These are phyloP conservation scores for Synergus umbraculus DNA, from an alignment of 2,888 invertebrate genomes.

Conservation along the genomic window DNA sequence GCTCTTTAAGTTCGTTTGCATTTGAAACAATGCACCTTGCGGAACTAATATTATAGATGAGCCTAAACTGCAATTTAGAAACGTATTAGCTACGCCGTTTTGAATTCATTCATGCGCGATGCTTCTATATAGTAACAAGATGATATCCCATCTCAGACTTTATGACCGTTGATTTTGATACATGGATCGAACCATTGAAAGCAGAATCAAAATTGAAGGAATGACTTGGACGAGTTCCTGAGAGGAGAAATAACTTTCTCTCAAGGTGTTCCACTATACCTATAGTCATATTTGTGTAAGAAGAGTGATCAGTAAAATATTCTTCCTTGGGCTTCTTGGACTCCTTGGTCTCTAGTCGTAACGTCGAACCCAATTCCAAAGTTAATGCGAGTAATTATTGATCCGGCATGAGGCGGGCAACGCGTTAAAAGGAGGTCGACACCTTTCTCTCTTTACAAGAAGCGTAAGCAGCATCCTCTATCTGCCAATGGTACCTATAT, in stretches of 20 bases:
- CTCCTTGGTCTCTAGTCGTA: conserved; percentile 52
- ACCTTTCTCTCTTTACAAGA: conserved; percentile 69
- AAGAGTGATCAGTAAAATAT: background rate
- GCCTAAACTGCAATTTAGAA: conserved; percentile 1
- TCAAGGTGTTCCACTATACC: background rate
- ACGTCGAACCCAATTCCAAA: conserved; percentile 57
- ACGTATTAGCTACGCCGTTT: background rate
- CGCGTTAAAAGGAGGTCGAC: conserved; percentile 70
- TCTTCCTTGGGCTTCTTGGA: conserved; percentile 40
- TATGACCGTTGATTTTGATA: background rate
- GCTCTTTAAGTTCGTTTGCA: background rate
- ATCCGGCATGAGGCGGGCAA: conserved; percentile 54
- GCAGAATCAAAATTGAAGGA: background rate
- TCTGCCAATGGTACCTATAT: conserved; percentile 47
- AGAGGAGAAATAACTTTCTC: conserved; percentile 13
- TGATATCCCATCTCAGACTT: background rate
- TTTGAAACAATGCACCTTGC: conserved; percentile 6
- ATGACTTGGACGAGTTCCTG: background rate
- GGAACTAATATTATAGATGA: conserved; percentile 6
- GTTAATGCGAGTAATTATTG: conserved; percentile 58
- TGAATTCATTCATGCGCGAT: background rate
- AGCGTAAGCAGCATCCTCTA: conserved; percentile 52
- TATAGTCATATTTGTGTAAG: background rate
- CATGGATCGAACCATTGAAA: background rate
- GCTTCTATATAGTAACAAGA: background rate